These are phyloP conservation scores for Syngnathus floridae DNA, from an alignment of 2,113 vertebrate species.

Conservation along the genomic window DNA sequence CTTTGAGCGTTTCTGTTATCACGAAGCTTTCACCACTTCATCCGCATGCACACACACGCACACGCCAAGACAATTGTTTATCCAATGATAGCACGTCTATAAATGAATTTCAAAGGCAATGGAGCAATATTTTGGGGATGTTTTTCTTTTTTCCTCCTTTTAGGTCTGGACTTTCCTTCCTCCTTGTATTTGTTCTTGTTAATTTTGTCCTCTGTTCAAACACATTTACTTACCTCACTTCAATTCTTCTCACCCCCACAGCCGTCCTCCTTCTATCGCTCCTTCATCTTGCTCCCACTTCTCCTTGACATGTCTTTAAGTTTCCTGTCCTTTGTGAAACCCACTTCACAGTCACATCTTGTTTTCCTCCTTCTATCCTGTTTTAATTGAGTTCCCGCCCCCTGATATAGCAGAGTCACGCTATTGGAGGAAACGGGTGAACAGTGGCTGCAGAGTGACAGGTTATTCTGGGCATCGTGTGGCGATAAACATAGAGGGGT, in stretches of 20 bases:
- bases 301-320: constrained; percentile 53
- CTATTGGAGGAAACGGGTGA: constrained; percentile 66
- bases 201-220: constrained; percentile 12
- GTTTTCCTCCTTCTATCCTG: constrained; percentile 67
- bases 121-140: constrained; percentile 18
- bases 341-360: constrained; percentile 63
- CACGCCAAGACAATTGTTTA: constrained; percentile 30
- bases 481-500: constrained; percentile 61
- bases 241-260: background rate
- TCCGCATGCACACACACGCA: constrained; percentile 14
- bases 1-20: constrained; percentile 44
- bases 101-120: constrained; percentile 47
- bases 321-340: constrained; percentile 65
- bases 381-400: constrained; percentile 53
- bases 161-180: constrained; percentile 2
- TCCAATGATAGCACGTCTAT: constrained; percentile 41
- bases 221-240: constrained; percentile 13
- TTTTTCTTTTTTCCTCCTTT: constrained; percentile 4
- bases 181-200: constrained; percentile 5
- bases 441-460: constrained; percentile 62
- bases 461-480: constrained; percentile 56
- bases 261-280: constrained; percentile 30
- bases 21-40: constrained; percentile 50
- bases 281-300: constrained; percentile 42
- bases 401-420: constrained; percentile 50